These are phyloP conservation scores for Hycleus phaleratus DNA, from an alignment of 1,140 invertebrate genomes.

Conservation along the genomic window DNA sequence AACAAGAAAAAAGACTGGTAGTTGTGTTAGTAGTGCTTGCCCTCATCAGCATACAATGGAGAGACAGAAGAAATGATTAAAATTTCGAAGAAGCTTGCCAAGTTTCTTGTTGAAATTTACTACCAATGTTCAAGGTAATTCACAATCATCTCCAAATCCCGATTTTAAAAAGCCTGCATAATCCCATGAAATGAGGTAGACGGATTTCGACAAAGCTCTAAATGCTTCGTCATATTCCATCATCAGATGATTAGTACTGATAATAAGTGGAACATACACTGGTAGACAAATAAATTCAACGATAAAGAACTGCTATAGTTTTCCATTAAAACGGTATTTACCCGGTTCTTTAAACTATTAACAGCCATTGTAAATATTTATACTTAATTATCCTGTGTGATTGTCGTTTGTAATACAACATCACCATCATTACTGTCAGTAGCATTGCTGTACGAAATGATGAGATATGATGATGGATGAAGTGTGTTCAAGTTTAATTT, in stretches of 20 bases:
- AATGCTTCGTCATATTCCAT: no score
- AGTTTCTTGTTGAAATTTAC: no score
- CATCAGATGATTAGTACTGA: no score
- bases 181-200: no score
- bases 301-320: conserved; percentile 2
- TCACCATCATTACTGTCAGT: background rate
- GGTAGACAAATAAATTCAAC: conserved; percentile 10
- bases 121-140: no score
- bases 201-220: no score
- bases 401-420: background rate
- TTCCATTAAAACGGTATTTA: conserved; percentile 10
- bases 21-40: conserved; percentile 7
- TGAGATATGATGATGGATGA: background rate
- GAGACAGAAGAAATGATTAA: background rate
- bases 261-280: no score
- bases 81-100: no score
- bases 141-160: no score
- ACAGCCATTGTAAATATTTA: conserved; percentile 26
- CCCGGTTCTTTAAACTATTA: conserved; percentile 8
- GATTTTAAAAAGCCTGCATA: no score
- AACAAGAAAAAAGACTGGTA: conserved; percentile 3
- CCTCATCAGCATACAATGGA: conserved; percentile 16
- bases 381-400: conserved; percentile 24
- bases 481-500: conserved; percentile 25
- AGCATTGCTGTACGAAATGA: background rate